A percentile compares a stretch with the other conserved stretches of the same genome.
phyloP scores from a whole-genome alignment of 2,797 vertebrate species.

The Neostethus bicornis region DNA sequence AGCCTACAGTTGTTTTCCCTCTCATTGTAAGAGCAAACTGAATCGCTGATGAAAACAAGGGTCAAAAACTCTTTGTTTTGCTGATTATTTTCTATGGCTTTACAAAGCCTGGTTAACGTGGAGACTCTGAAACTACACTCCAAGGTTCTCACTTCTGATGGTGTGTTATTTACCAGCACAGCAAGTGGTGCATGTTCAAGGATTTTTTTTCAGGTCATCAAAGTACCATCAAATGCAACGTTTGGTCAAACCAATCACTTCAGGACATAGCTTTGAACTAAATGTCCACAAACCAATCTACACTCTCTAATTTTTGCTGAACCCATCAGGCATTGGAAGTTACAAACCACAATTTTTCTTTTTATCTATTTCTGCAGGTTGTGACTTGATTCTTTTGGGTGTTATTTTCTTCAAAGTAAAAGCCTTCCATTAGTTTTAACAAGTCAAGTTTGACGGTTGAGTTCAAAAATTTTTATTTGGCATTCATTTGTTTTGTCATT shows the following conservation, averaged over 20 bases:
- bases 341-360: too few relatives aligned
- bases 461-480: too few relatives aligned
- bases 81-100: conserved; percentile 16
- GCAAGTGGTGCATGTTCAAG: too few relatives aligned
- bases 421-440: too few relatives aligned
- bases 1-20: conserved; percentile 30
- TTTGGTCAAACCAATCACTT: background rate
- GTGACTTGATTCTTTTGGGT: too few relatives aligned
- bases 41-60: conserved; percentile 28
- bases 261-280: background rate
- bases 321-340: too few relatives aligned
- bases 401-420: too few relatives aligned
- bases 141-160: conserved; percentile 2
- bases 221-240: too few relatives aligned
- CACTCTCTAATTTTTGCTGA: background rate
- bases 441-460: too few relatives aligned
- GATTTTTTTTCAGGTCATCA: too few relatives aligned
- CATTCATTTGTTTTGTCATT: too few relatives aligned
- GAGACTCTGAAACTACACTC: conserved; percentile 5
- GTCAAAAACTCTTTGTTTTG: conserved; percentile 31
- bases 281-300: background rate
- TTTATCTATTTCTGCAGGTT: too few relatives aligned
- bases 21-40: conserved; percentile 35
- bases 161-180: background rate
- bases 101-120: conserved; percentile 14